Conservation (phyloP, 2,888 invertebrate species). For the Hydrotaea diabolus region DNA sequence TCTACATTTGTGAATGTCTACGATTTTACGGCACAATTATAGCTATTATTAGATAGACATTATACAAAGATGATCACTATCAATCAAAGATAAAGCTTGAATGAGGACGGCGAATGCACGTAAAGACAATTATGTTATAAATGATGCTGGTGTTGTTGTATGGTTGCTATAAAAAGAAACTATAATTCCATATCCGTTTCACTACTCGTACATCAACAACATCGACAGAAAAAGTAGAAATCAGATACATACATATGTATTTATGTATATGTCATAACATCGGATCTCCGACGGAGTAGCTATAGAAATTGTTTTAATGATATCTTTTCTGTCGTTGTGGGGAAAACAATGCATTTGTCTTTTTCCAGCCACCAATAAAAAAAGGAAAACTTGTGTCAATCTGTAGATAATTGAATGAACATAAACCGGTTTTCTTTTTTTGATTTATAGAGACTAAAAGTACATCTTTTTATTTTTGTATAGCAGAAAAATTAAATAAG, state of each 20-base stretch:
- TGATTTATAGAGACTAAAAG: too few species aligned
- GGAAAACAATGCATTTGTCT: neutral
- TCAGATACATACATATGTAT: neutral
- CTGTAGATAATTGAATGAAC: neutral
- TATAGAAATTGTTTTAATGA: constrained; percentile 3
- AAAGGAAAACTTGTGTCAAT: constrained; percentile 18
- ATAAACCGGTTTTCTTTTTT: neutral
- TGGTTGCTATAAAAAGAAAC: constrained; percentile 10
- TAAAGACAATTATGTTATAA: neutral
- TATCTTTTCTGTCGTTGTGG: neutral
- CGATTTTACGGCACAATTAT: neutral
- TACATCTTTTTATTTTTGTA: too few species aligned
- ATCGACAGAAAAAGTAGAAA: neutral
- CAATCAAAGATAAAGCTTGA: constrained; percentile 18
- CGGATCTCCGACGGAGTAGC: neutral
- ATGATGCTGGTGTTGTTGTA: constrained; percentile 20
- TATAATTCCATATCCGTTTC: constrained; percentile 39
- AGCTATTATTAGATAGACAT: constrained; percentile 24
- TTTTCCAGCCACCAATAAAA: neutral
- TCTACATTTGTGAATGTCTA: neutral
- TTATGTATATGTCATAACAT: constrained; percentile 11
- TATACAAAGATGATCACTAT: constrained; percentile 32
- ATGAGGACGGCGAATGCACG: neutral
- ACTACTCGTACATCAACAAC: neutral
- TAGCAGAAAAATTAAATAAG: too few species aligned